Evolutionary conservation across 2,113 vertebrate species (phyloP), one percentile per base, ranked within the genome.

Genomic region (Cavia porcellus): DNA sequence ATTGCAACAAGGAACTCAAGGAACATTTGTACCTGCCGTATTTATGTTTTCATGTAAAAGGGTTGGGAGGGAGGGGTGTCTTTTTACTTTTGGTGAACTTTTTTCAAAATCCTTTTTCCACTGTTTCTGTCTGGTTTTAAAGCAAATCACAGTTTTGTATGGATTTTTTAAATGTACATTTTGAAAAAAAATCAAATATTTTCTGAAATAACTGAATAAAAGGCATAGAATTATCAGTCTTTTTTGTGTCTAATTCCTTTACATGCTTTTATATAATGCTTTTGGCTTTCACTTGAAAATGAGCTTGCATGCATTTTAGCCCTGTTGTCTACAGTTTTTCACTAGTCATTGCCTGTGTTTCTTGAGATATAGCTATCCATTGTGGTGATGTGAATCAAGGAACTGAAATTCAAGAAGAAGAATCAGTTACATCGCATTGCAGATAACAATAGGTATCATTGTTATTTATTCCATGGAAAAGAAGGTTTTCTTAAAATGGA

Each of bases 191-290:
- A 98, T 94, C 98, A 92, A 97, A 97, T 99, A 99, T 99, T 99
- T 99, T 99, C 98, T 98, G 98, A 98, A 98, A 98, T 98, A 98
- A 98, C 96, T 86, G 96, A 98, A 98, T 98, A 98, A 99, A 99
- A 98, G 95, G 97, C 98, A 96, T 98, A 98, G 98, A 98, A 98
- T 98, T 98, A 97, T 98, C 94, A 93, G 72, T 30, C 14, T 74
- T 94, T 74, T n/a, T 32, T 30, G 50, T 96, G 64, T 88, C 42
- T 79, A 68, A 75, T 90, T 96, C 82, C 74, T 90, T 93, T 20
- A 25, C 17, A 25, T 47, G 35, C 19, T 52, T 90, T 52, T 68
- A 57, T 62, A 35, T 12, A 89, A 66, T 95, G 11, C n/a, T 91
- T 90, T 90, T 89, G 90, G 35, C 38, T 95, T 94, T 88, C 74